Evolutionary conservation across 1,140 invertebrate genomes (phyloP).

Genomic region (Trichoplusia ni): DNA sequence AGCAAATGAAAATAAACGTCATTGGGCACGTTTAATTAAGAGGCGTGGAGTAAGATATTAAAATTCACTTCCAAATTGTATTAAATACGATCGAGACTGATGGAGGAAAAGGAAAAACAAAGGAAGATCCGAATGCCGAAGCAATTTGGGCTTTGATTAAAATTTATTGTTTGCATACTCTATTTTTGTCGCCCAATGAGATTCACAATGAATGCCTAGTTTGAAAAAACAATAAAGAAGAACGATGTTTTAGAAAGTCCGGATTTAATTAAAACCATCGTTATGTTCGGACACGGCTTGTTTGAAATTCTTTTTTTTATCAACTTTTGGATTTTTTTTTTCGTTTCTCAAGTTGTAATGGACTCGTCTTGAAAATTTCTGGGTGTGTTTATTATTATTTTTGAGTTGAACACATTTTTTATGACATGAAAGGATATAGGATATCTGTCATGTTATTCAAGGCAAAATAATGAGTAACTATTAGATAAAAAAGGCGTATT

Average conservation of each 20-base stretch:
- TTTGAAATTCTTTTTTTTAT: slow-evolving; percentile 8
- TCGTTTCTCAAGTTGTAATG: too few relatives aligned
- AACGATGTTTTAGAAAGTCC: neutral
- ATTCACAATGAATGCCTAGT: slow-evolving; percentile 3
- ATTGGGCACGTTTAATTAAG: slow-evolving; percentile 15
- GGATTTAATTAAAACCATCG: slow-evolving; percentile 19
- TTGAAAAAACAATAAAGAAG: slow-evolving; percentile 13
- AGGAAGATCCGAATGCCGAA: neutral
- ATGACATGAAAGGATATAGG: too few relatives aligned
- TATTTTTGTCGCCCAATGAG: slow-evolving; percentile 16
- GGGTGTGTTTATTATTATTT: too few relatives aligned
- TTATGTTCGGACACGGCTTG: slow-evolving; percentile 1
- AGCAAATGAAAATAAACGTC: slow-evolving; percentile 17
- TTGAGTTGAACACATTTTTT: too few relatives aligned
- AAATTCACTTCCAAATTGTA: slow-evolving; percentile 27
- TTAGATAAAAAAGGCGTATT: too few relatives aligned
- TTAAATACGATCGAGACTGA: slow-evolving; percentile 6
- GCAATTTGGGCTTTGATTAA: slow-evolving; percentile 39
- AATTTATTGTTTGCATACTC: slow-evolving; percentile 38
- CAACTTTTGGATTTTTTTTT: neutral
- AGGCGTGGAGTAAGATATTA: slow-evolving; percentile 26
- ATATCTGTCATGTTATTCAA: too few relatives aligned
- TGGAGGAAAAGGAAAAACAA: slow-evolving; percentile 30
- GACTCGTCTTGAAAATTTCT: too few relatives aligned
- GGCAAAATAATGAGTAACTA: too few relatives aligned